Conservation (phyloP, 92 coral and sea anemone species). For the Zoanthus sansibaricus region DNA sequence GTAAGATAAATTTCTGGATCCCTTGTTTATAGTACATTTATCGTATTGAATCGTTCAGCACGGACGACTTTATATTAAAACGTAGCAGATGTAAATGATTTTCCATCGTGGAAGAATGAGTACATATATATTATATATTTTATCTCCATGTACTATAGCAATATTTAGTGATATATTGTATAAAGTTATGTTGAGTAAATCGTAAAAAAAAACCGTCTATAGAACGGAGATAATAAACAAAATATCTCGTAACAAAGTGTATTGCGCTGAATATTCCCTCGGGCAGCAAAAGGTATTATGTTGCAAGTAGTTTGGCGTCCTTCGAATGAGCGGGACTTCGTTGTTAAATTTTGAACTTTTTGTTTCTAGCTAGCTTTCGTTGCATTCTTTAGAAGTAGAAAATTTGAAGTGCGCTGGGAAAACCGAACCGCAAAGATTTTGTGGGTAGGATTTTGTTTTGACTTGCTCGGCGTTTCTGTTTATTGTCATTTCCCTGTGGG, state of each 20-base stretch:
- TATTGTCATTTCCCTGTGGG: slow-evolving; percentile 76
- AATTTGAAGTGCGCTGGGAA: not conserved
- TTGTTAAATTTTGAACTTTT: not conserved
- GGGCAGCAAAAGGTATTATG: slow-evolving; percentile 25
- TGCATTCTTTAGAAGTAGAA: not conserved
- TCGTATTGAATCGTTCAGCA: slow-evolving; percentile 48
- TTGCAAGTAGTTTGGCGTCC: slow-evolving; percentile 36
- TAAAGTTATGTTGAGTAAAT: slow-evolving; percentile 48
- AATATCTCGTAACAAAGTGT: slow-evolving; percentile 10
- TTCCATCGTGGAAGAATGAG: slow-evolving; percentile 49
- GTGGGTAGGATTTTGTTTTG: slow-evolving; percentile 10
- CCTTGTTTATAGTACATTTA: slow-evolving; percentile 81
- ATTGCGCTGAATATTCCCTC: slow-evolving; percentile 2
- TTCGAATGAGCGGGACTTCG: slow-evolving; percentile 8
- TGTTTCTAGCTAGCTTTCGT: too few relatives aligned
- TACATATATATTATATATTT: slow-evolving; percentile 45
- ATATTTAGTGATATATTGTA: slow-evolving; percentile 36
- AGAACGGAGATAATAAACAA: slow-evolving; percentile 41
- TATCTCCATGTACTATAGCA: slow-evolving; percentile 38
- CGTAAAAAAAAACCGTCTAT: not conserved
- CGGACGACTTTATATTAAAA: slow-evolving; percentile 52
- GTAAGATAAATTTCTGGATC: slow-evolving; percentile 50
- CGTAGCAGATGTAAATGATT: slow-evolving; percentile 73
- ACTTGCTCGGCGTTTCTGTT: slow-evolving; percentile 48
- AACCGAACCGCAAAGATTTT: slow-evolving; percentile 11